phyloP scores from a whole-genome alignment of 1,140 invertebrate genomes.

The Ephestia elutella region DNA sequence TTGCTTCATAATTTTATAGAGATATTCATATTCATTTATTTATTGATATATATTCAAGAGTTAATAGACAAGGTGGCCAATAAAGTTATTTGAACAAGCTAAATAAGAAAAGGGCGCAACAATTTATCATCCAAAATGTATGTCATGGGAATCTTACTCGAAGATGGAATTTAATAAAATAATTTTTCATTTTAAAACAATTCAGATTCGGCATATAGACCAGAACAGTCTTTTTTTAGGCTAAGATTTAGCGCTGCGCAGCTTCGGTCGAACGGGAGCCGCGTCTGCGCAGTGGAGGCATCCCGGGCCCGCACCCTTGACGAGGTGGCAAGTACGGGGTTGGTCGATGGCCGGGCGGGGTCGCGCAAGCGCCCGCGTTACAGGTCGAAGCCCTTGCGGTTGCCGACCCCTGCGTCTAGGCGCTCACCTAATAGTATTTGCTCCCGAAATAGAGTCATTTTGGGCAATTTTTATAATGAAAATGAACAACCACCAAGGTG shows the following conservation, averaged over 20 bases:
- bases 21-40: no score
- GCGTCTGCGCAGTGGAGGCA: constrained; percentile 17
- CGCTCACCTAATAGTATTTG: constrained; percentile 21
- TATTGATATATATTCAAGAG: no score
- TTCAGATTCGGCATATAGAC: constrained; percentile 1
- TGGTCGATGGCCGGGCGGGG: constrained; percentile 53
- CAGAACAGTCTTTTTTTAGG: background rate
- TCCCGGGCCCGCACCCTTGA: constrained; percentile 22
- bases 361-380: constrained; percentile 42
- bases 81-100: no score
- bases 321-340: constrained; percentile 27
- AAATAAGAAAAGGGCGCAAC: no score
- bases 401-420: constrained; percentile 48
- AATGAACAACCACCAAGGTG: no score
- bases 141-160: no score
- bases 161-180: no score
- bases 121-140: no score
- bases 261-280: constrained; percentile 10
- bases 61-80: no score
- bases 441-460: constrained; percentile 14
- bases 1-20: no score
- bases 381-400: constrained; percentile 61
- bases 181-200: no score
- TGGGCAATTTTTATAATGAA: background rate
- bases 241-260: constrained; percentile 7